Base-by-base conservation (phyloP, 2,888 invertebrate genomes). In the Pristionchus mayeri region DNA sequence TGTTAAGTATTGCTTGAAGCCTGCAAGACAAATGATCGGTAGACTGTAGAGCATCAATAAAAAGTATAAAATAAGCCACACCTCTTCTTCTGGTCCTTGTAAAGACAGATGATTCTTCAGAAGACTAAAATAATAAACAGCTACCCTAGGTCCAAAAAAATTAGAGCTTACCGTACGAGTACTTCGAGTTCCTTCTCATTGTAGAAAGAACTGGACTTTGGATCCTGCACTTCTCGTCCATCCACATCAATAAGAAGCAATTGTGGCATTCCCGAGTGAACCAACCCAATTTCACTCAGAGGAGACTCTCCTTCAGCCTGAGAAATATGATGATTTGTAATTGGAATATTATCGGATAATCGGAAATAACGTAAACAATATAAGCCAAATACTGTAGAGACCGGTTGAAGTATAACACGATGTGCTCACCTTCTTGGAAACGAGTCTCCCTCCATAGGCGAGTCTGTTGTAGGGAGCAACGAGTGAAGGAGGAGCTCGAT, bases 401-500 rank as follows among this genome's bases (percentile, higher is more conserved):
- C 2, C 21, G 13, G 50, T 50, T 13, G 21, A 21, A 4, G 11
- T 50, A 50, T 50, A n/a, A 18, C 21, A 50, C 13, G 21, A 50
- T 50, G 16, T 50, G 16, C 21, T 50, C 24, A 57, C 57, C 67
- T 34, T 67, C 24, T 18, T 44, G n/a, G 75, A 75, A 24, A 75
- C 24, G 13, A 75, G 75, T 44, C 48, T 27, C 24, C 75, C 75
- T 27, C 34, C 48, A 75, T 75, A 75, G 13, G n/a, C n/a, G n/a
- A n/a, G n/a, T n/a, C n/a, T n/a, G n/a, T n/a, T n/a, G n/a, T n/a
- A n/a, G n/a, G n/a, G 76, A 37, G 34, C 76, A 27, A 76, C 76
- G 13, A 76, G 24, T 6, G 48, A 18, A 2, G 27, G 76, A 3
- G 76, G 76, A 18, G 76, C 76, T 76, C 76, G 76, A 76, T 76